phyloP scores from a whole-genome alignment of 1,140 invertebrate species.

The Lepidurus packardi region DNA sequence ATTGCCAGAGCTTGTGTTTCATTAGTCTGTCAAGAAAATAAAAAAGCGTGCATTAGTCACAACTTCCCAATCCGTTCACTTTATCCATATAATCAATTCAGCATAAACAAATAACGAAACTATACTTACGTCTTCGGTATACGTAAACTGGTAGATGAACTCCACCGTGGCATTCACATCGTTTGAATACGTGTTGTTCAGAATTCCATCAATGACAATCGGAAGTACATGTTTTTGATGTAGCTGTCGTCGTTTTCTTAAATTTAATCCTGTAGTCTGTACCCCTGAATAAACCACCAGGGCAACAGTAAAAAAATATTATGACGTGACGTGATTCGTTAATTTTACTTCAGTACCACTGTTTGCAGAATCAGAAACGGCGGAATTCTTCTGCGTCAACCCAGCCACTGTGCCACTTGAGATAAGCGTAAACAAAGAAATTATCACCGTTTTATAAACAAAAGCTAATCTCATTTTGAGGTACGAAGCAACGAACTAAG shows the following conservation, averaged over 20 bases:
- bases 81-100: not conserved
- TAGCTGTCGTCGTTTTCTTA: not conserved
- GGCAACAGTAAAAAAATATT: too few species aligned
- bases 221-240: conserved; percentile 29
- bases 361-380: too few species aligned
- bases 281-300: not conserved
- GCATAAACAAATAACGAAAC: not conserved
- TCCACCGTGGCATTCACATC: conserved; percentile 32
- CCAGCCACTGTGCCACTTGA: too few species aligned
- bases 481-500: too few species aligned
- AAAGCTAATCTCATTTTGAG: too few species aligned
- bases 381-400: too few species aligned
- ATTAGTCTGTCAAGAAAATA: not conserved
- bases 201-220: conserved; percentile 29
- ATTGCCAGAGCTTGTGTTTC: conserved; percentile 52
- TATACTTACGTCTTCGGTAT: conserved; percentile 26
- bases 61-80: not conserved
- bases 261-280: not conserved
- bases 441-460: too few species aligned
- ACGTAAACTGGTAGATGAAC: conserved; percentile 33
- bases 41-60: not conserved
- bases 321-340: too few species aligned
- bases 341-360: too few species aligned
- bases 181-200: conserved; percentile 23
- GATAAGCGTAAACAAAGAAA: too few species aligned